Conservation (phyloP, 1,140 invertebrate species). For the Calliphora vicina region DNA sequence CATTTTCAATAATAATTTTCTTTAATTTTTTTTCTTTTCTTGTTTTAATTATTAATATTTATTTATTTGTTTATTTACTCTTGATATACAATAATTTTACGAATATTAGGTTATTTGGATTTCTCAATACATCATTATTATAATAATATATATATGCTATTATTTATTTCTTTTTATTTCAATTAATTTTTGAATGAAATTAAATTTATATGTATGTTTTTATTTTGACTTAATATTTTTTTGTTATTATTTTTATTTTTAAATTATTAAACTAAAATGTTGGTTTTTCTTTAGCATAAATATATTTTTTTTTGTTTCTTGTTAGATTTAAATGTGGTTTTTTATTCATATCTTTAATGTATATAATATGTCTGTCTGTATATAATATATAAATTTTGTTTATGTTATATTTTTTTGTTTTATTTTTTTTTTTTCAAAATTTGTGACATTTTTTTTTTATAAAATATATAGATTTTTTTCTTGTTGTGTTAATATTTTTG, state of each 20-base stretch:
- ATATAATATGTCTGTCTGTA: not conserved
- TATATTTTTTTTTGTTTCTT: not conserved
- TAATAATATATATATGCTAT: too few relatives aligned
- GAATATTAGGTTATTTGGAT: not conserved
- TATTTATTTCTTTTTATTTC: not conserved
- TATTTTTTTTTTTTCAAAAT: conserved; percentile 11
- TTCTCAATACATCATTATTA: not conserved
- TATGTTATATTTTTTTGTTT: not conserved
- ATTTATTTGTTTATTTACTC: not conserved
- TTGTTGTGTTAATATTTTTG: conserved; percentile 33
- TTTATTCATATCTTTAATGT: not conserved
- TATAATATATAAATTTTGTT: not conserved
- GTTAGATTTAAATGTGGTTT: not conserved
- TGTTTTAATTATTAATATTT: not conserved
- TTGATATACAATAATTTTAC: not conserved
- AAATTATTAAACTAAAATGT: not conserved
- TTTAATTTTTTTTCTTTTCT: too few relatives aligned
- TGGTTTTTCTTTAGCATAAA: not conserved
- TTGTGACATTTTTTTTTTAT: conserved; percentile 18
- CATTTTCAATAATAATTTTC: too few relatives aligned
- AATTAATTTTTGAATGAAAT: not conserved
- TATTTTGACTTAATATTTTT: not conserved
- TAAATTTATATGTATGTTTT: not conserved
- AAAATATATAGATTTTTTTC: conserved; percentile 22
- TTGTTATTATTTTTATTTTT: not conserved